These are phyloP conservation scores for Eupeodes luniger DNA, from an alignment of 2,888 invertebrate genomes.

Conservation along the genomic window DNA sequence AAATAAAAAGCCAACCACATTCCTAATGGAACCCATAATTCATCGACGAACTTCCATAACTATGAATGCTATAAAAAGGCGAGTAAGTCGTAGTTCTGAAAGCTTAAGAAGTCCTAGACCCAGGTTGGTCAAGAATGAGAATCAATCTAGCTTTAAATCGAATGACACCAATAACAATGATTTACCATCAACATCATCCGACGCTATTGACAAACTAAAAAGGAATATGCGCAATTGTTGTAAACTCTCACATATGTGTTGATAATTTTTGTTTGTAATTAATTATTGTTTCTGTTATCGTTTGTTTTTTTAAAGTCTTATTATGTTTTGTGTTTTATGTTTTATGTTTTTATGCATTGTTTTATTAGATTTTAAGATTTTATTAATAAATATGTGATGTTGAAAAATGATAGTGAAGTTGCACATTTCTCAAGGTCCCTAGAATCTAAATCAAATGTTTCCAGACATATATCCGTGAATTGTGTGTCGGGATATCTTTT, in stretches of 20 bases:
- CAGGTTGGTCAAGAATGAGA: slow-evolving; percentile 24
- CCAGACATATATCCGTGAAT: too few species aligned
- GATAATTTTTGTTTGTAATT: not conserved
- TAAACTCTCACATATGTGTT: not conserved
- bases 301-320: too few species aligned
- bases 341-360: not conserved
- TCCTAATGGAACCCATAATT: not conserved
- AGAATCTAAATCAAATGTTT: too few species aligned
- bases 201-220: not conserved
- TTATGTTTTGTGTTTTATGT: not conserved
- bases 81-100: not conserved
- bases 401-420: too few species aligned
- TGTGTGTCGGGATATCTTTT: too few species aligned
- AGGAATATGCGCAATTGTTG: not conserved
- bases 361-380: not conserved
- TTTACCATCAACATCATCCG: slow-evolving; percentile 26
- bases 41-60: slow-evolving; percentile 19
- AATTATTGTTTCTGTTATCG: not conserved
- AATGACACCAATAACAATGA: slow-evolving; percentile 1
- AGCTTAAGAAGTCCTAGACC: slow-evolving; percentile 9
- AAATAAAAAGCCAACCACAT: not conserved
- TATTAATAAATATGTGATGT: not conserved
- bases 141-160: not conserved
- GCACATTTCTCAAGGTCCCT: too few species aligned
- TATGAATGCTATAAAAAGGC: not conserved